These are phyloP conservation scores for Phymorhynchus buccinoides DNA, from an alignment of 1,140 invertebrate species.

Conservation along the genomic window DNA sequence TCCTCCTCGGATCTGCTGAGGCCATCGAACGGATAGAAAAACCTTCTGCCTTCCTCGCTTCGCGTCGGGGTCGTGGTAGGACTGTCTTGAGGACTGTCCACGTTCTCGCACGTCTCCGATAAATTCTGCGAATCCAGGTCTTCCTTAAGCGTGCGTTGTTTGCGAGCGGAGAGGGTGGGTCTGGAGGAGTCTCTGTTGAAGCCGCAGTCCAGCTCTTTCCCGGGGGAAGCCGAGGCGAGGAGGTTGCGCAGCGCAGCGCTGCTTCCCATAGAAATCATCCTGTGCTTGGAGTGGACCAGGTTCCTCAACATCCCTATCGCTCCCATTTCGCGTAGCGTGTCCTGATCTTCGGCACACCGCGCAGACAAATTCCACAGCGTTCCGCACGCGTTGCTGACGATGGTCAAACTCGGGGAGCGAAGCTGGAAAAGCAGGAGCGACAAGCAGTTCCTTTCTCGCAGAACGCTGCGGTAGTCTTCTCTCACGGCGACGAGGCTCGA, in stretches of 20 bases:
- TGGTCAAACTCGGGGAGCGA: constrained; percentile 92
- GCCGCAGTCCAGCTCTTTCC: neutral
- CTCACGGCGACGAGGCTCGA: constrained; percentile 93
- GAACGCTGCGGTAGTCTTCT: constrained; percentile 87
- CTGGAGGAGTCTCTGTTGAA: constrained; percentile 78
- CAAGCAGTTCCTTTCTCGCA: constrained; percentile 89
- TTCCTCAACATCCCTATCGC: constrained; percentile 94
- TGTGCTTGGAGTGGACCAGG: constrained; percentile 94
- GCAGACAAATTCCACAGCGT: constrained; percentile 97
- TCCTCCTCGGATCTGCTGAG: constrained; percentile 4
- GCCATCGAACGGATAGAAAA: constrained; percentile 47
- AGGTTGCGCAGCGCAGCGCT: constrained; percentile 94
- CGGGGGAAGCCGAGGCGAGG: constrained; percentile 79
- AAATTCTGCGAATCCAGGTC: constrained; percentile 90
- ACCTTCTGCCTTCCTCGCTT: neutral
- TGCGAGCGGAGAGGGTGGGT: constrained; percentile 86
- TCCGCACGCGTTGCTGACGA: constrained; percentile 96
- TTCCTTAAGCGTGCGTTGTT: constrained; percentile 89
- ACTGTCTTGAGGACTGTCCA: constrained; percentile 79
- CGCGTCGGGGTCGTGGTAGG: neutral
- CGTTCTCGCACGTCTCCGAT: constrained; percentile 92
- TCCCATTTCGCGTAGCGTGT: constrained; percentile 90
- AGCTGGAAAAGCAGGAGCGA: constrained; percentile 92
- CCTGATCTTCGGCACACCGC: constrained; percentile 89
- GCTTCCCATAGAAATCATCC: constrained; percentile 97